These are phyloP conservation scores for Gambusia holbrooki DNA, from an alignment of 2,113 vertebrate genomes.

Conservation along the genomic window DNA sequence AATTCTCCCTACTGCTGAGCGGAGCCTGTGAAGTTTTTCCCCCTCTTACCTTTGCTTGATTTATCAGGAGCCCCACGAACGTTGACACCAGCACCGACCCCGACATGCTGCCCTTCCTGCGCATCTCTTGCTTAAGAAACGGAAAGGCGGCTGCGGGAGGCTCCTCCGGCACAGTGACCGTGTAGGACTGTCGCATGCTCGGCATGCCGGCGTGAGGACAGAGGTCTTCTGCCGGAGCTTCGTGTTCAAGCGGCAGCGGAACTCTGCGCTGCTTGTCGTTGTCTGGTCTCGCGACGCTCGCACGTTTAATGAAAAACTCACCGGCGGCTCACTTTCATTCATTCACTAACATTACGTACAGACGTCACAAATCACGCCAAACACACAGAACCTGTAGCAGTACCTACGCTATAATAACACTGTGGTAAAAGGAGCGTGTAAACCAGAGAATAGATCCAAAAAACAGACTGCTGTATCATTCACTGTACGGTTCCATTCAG, in stretches of 20 bases:
- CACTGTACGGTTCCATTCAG: background rate
- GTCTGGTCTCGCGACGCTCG: slow-evolving; percentile 7
- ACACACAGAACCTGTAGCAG: slow-evolving; percentile 19
- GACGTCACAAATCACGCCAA: slow-evolving; percentile 16
- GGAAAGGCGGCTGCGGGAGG: slow-evolving; percentile 83
- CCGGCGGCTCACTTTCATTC: background rate
- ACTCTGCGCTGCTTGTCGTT: background rate
- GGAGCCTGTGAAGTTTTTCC: no score
- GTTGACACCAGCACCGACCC: slow-evolving; percentile 93
- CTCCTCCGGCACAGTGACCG: slow-evolving; percentile 90
- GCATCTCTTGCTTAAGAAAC: slow-evolving; percentile 87
- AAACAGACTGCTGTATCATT: background rate
- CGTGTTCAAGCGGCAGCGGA: background rate
- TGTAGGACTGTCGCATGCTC: slow-evolving; percentile 91
- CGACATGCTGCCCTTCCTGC: slow-evolving; percentile 82
- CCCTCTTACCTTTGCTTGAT: slow-evolving; percentile 91
- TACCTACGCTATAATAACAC: background rate
- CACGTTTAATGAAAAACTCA: background rate
- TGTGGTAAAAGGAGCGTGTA: background rate
- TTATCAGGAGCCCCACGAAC: slow-evolving; percentile 93
- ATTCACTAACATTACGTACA: background rate
- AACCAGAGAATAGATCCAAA: background rate
- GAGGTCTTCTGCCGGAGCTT: slow-evolving; percentile 10
- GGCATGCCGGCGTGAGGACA: slow-evolving; percentile 65
- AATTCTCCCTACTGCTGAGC: no score